Conservation (phyloP, 2,888 invertebrate species). For the Cerastis rubricosa region DNA sequence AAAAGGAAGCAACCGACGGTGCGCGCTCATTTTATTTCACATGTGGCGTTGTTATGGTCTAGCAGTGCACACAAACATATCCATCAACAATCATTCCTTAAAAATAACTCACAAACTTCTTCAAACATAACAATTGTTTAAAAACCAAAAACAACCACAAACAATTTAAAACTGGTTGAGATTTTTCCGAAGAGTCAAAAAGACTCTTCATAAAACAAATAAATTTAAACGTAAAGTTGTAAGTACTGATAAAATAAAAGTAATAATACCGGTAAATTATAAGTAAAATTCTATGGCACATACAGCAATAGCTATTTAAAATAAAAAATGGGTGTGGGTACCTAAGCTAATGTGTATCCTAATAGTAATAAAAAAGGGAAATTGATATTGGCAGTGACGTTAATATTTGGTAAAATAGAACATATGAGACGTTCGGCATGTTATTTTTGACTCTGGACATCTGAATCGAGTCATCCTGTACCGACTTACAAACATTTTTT, state of each 20-base stretch:
- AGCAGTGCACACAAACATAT: conserved; percentile 24
- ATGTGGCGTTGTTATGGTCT: neutral
- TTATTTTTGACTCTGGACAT: neutral
- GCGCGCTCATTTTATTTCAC: neutral
- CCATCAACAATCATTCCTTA: conserved; percentile 21
- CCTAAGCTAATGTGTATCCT: neutral
- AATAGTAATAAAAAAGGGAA: conserved; percentile 2
- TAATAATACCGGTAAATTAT: conserved; percentile 26
- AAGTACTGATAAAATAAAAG: conserved; percentile 36
- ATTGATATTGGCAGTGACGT: conserved; percentile 25
- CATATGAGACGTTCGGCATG: neutral
- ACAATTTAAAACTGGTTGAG: conserved; percentile 23
- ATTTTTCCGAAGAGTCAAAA: conserved; percentile 30
- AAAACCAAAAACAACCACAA: conserved; percentile 25
- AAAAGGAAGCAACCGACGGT: neutral
- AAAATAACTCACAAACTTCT: conserved; percentile 21
- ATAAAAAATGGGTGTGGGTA: neutral
- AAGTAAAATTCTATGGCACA: conserved; percentile 18
- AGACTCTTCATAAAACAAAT: conserved; percentile 22
- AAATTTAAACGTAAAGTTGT: conserved; percentile 19
- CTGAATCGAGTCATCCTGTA: neutral
- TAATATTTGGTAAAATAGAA: neutral
- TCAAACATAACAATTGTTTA: conserved; percentile 27
- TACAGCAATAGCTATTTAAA: conserved; percentile 25
- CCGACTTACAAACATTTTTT: neutral